These are phyloP conservation scores for Sapayoa aenigma DNA, from an alignment of 2,113 vertebrate genomes.

Conservation along the genomic window DNA sequence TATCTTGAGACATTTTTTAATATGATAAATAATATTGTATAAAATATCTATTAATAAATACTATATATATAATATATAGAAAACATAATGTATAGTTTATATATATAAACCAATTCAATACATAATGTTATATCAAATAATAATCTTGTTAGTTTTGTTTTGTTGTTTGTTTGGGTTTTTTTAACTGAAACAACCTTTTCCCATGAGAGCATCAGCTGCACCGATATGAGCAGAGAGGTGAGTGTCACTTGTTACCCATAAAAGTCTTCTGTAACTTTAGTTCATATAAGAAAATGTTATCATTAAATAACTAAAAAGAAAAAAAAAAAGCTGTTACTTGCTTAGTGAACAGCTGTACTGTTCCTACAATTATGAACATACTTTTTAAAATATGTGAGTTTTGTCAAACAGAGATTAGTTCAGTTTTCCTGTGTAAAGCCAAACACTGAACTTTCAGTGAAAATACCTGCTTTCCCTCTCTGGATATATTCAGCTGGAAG, in stretches of 20 bases:
- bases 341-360: not conserved
- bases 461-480: not conserved
- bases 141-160: not conserved
- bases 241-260: not conserved
- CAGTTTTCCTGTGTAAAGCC: not conserved
- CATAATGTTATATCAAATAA: too few relatives aligned
- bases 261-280: too few relatives aligned
- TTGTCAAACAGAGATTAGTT: not conserved
- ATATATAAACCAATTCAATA: too few relatives aligned
- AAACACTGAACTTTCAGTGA: not conserved
- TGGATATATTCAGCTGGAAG: not conserved
- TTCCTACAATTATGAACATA: not conserved
- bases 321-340: fast-evolving
- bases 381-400: not conserved
- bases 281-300: too few relatives aligned
- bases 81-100: too few relatives aligned
- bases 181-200: not conserved
- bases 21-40: too few relatives aligned
- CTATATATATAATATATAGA: too few relatives aligned
- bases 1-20: too few relatives aligned
- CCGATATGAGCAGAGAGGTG: not conserved
- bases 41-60: too few relatives aligned
- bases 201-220: not conserved
- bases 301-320: too few relatives aligned
- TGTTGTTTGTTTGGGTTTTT: too few relatives aligned